Evolutionary conservation across 2,888 invertebrate genomes (phyloP), one percentile per base, ranked within the genome.

Genomic region (Spialia ferax): DNA sequence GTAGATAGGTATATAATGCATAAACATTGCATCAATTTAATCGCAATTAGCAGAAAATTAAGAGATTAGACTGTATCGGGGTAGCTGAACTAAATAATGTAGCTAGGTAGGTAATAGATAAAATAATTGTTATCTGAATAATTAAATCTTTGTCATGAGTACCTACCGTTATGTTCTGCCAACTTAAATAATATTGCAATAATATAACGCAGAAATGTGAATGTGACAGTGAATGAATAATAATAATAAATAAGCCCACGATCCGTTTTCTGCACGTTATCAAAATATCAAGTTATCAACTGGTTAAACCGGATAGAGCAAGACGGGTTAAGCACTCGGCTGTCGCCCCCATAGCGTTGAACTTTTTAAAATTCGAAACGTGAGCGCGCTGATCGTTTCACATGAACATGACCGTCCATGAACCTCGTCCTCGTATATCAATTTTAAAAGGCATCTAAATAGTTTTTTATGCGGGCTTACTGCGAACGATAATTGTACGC

Each of bases 291-390:
- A 45, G 18, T 45, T 45, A 45, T 63, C 54, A 32, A 56, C 45
- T 56, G 29, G 63, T 56, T 5, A 32, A 63, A 63, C 63, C 63
- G 63, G 63, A 63, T 63, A 20, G 29, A 10, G 26, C 35, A 18
- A 18, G 63, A 26, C 55, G 15, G 63, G 55, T 45, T 4, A n/a
- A 38, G 38, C 23, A 1, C 0, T 38, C 10, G 42, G 2, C 15
- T 29, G 11, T 59, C 42, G n/a, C 15, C 18, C 18, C 23, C 26
- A 45, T 18, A 59, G 59, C 59, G 45, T 45, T 59, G 59, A 59
- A 59, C 59, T 59, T 59, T 59, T 29, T 29, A 60, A 60, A 60
- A 26, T 48, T 29, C 45, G 18, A 32, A 55, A 45, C 42, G 50
- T 13, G 50, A 11, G 22, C 50, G 13, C 22, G 22, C 13, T 23